phyloP scores from a whole-genome alignment of 1,140 invertebrate species.

The Scaptomyza montana region DNA sequence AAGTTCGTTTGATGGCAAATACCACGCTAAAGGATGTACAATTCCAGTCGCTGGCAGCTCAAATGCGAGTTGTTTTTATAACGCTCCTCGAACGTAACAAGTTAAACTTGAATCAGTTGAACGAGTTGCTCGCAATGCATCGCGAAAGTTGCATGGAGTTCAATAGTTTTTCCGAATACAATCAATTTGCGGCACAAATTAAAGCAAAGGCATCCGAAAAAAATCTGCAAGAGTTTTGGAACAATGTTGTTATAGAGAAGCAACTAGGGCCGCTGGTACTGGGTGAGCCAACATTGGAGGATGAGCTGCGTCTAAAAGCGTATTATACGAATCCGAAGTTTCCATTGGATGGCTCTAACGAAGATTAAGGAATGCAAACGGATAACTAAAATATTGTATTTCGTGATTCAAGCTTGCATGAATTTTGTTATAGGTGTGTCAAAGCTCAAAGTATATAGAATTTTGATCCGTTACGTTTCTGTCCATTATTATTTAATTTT shows the following conservation, averaged over 20 bases:
- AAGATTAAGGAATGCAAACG: not conserved
- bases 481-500: not conserved
- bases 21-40: slow-evolving; percentile 59
- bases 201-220: slow-evolving; percentile 38
- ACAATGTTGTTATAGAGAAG: slow-evolving; percentile 51
- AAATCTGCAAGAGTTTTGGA: slow-evolving; percentile 58
- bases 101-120: slow-evolving; percentile 43
- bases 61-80: slow-evolving; percentile 68
- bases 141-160: slow-evolving; percentile 61
- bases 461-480: too few relatives aligned
- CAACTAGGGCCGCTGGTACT: slow-evolving; percentile 64
- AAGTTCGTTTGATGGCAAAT: slow-evolving; percentile 44
- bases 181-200: slow-evolving; percentile 62
- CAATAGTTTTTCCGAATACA: slow-evolving; percentile 65
- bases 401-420: too few relatives aligned
- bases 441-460: too few relatives aligned
- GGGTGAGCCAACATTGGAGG: slow-evolving; percentile 62
- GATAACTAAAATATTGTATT: not conserved
- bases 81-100: slow-evolving; percentile 59
- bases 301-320: slow-evolving; percentile 53
- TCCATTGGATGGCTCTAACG: not conserved
- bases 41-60: slow-evolving; percentile 53
- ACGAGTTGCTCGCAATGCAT: slow-evolving; percentile 55
- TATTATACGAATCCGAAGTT: slow-evolving; percentile 51
- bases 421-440: not conserved